Evolutionary conservation across 2,113 vertebrate genomes (phyloP), one percentile per base, ranked within the genome.

Genomic region (Caretta caretta): DNA sequence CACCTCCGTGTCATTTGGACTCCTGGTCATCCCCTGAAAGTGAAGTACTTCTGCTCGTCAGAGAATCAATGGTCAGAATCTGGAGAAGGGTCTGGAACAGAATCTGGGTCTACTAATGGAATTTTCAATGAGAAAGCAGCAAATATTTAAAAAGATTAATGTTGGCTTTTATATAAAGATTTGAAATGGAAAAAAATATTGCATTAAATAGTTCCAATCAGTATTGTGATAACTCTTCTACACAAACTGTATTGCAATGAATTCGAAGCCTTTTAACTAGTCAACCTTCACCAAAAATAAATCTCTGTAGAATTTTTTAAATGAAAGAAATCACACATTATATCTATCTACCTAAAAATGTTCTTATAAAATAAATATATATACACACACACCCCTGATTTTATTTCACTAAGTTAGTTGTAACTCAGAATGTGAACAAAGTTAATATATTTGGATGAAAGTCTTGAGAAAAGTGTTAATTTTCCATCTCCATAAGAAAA

Each of bases 1-100:
- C 97, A 81, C 25, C 91, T 98, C 90, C 97, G 96, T 83, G 69
- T 98, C 92, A 78, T 83, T 31, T 99, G 98, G 98, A 93, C 88
- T 13, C 98, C 98, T 0, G 65, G 83, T 6, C 97, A 78, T 49
- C 87, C 97, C 1, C 89, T 96, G 49, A 98, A 83, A 42, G 97
- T 98, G 81, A 98, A 98, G 57, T 97, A 98, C 49, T 93, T 89
- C 22, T 99, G 98, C 42, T 56, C 88, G 5, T 3, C 94, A 0
- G 8, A 84, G 16, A 93, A 76, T 31, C 95, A 78, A 59, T 4
- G 6, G 7, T 46, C 42, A 78, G 76, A 5, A 1, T 29, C 25
- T 1, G 90, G 96, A 0, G 95, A 97, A 31, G 97, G 84, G 1
- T 98, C 98, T 3, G 98, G 96, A 76, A 80, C 38, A 25, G 98